phyloP scores from a whole-genome alignment of 2,888 invertebrate genomes.

The Nasonovia ribisnigri region DNA sequence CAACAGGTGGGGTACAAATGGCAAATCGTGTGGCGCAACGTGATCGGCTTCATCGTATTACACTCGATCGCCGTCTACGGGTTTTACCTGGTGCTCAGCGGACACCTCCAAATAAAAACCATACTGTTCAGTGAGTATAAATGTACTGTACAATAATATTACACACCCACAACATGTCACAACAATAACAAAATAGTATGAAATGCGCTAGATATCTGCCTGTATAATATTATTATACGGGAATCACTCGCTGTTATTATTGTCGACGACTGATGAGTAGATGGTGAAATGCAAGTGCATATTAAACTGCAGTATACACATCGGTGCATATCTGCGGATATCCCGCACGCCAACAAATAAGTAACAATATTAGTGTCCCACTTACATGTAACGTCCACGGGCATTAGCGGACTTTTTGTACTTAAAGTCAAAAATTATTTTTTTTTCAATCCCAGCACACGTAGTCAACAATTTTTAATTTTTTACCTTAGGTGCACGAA shows the following conservation, averaged over 20 bases:
- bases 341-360: background rate
- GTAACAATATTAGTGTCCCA: background rate
- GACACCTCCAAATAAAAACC: background rate
- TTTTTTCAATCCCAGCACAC: background rate
- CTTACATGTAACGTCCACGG: background rate
- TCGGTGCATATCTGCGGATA: too few relatives aligned
- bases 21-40: constrained; percentile 86
- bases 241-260: too few relatives aligned
- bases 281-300: background rate
- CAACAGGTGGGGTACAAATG: constrained; percentile 70
- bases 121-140: constrained; percentile 37
- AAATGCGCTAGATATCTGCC: background rate
- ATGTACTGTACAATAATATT: background rate
- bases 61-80: constrained; percentile 79
- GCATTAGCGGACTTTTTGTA: background rate
- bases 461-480: background rate
- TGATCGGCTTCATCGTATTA: constrained; percentile 79
- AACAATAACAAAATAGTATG: background rate
- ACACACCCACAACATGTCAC: background rate
- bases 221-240: too few relatives aligned
- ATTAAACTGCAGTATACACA: background rate
- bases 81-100: background rate
- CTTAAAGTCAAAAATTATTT: background rate
- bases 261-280: background rate
- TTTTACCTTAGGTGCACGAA: background rate